Evolutionary conservation across 2,797 vertebrate genomes (phyloP).

Genomic region (Scleropages formosus): DNA sequence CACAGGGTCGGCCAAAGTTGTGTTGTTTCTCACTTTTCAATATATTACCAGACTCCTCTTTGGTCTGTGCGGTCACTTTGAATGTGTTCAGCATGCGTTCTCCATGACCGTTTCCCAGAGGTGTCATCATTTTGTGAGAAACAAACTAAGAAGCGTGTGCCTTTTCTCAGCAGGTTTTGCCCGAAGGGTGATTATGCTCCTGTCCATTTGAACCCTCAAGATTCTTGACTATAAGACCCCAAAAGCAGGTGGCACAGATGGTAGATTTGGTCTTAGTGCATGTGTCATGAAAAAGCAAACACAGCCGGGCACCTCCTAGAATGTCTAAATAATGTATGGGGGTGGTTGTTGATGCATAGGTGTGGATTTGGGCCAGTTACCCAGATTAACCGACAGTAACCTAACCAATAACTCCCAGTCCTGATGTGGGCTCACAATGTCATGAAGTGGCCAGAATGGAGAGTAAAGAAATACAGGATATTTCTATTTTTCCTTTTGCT

Average conservation of each 20-base stretch:
- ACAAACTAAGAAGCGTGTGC: neutral
- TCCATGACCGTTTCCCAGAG: neutral
- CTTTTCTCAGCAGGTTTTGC: no score
- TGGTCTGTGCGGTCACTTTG: neutral
- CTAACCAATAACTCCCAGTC: neutral
- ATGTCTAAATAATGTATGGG: neutral
- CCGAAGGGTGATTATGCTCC: neutral
- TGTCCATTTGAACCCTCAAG: neutral
- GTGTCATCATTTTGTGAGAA: neutral
- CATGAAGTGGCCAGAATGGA: neutral
- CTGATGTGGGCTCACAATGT: neutral
- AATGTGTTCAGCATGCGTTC: neutral
- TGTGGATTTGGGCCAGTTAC: neutral
- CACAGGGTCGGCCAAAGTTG: neutral
- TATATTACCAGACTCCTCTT: neutral
- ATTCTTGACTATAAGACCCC: neutral
- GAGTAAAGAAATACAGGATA: neutral
- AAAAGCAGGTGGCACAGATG: neutral
- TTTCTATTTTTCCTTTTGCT: slow-evolving; percentile 2
- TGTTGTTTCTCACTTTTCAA: neutral
- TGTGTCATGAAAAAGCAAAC: neutral
- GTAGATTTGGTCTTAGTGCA: neutral
- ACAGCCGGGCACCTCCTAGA: neutral
- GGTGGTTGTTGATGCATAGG: neutral
- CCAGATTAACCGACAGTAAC: neutral